Evolutionary conservation across 2,888 invertebrate species (phyloP).

Genomic region (Drosophila prostipennis): DNA sequence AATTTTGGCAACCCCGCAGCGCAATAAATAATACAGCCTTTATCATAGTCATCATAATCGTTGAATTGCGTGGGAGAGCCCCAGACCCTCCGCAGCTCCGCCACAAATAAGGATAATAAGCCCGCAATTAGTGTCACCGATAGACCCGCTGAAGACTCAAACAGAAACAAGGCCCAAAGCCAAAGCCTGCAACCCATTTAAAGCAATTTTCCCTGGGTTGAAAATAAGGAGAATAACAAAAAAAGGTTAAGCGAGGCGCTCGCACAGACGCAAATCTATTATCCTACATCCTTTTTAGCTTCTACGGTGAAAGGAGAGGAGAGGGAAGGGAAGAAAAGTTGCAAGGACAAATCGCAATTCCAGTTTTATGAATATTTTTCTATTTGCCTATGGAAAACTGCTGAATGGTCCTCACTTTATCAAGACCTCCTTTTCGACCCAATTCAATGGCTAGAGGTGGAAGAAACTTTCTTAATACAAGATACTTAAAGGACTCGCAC

Average conservation of each 20-base stretch:
- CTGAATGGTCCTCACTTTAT: slow-evolving; percentile 38
- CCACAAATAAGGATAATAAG: slow-evolving; percentile 61
- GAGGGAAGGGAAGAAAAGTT: slow-evolving; percentile 21
- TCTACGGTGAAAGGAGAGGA: slow-evolving; percentile 43
- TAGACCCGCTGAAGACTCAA: slow-evolving; percentile 51
- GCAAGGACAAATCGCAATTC: slow-evolving; percentile 69
- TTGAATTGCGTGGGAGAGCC: slow-evolving; percentile 67
- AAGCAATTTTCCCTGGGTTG: slow-evolving; percentile 44
- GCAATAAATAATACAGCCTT: slow-evolving; percentile 26
- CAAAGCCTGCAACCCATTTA: slow-evolving; percentile 28
- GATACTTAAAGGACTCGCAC: slow-evolving; percentile 72
- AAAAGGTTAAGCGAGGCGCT: slow-evolving; percentile 45
- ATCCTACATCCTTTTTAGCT: slow-evolving; percentile 41
- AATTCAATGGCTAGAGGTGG: slow-evolving; percentile 62
- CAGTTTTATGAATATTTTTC: slow-evolving; percentile 75
- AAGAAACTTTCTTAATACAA: slow-evolving; percentile 71
- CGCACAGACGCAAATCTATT: slow-evolving; percentile 33
- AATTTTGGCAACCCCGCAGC: neutral
- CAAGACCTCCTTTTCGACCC: slow-evolving; percentile 26
- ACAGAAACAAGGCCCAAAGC: slow-evolving; percentile 24
- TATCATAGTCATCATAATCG: slow-evolving; percentile 61
- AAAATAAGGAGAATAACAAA: slow-evolving; percentile 13
- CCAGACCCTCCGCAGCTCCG: slow-evolving; percentile 1
- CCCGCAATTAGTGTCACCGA: slow-evolving; percentile 71
- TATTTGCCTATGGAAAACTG: slow-evolving; percentile 75